phyloP scores from a whole-genome alignment of 2,113 vertebrate genomes.

The Conger conger region DNA sequence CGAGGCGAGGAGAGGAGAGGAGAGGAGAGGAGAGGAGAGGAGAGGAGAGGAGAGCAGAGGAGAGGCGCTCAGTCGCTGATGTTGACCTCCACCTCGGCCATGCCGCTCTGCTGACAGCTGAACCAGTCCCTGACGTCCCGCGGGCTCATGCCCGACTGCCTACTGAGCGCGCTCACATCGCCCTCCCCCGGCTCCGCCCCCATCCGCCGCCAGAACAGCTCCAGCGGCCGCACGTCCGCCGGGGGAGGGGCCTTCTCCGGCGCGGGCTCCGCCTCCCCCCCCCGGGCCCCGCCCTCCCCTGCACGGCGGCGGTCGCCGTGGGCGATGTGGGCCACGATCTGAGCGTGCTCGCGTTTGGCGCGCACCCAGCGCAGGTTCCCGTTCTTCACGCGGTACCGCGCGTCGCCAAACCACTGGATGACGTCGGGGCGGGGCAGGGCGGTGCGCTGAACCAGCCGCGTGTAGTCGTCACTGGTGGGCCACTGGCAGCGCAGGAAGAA shows the following conservation, averaged over 20 bases:
- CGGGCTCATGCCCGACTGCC: constrained; percentile 29
- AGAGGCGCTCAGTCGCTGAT: constrained; percentile 13
- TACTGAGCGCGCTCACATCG: constrained; percentile 1
- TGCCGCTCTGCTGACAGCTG: constrained; percentile 47
- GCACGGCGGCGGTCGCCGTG: constrained; percentile 6
- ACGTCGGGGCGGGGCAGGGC: constrained; percentile 66
- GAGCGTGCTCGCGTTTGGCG: constrained; percentile 38
- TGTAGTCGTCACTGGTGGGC: constrained; percentile 69
- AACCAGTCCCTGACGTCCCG: constrained; percentile 63
- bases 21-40: no score
- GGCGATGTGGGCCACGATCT: constrained; percentile 30
- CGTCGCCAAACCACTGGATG: constrained; percentile 80
- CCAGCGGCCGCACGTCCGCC: constrained; percentile 5
- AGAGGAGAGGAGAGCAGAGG: neutral
- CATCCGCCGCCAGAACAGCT: neutral
- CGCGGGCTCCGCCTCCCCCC: neutral
- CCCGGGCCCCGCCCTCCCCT: neutral
- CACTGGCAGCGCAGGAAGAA: constrained; percentile 76
- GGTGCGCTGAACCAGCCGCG: constrained; percentile 56
- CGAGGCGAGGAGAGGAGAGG: no score
- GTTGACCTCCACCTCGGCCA: constrained; percentile 57
- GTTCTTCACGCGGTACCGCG: constrained; percentile 76
- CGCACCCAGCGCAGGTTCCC: constrained; percentile 73
- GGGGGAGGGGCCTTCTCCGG: neutral
- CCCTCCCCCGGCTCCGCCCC: neutral